Evolutionary conservation across 2,888 invertebrate genomes (phyloP), one percentile per base, ranked within the genome.

Genomic region (Parnassius glacialis): DNA sequence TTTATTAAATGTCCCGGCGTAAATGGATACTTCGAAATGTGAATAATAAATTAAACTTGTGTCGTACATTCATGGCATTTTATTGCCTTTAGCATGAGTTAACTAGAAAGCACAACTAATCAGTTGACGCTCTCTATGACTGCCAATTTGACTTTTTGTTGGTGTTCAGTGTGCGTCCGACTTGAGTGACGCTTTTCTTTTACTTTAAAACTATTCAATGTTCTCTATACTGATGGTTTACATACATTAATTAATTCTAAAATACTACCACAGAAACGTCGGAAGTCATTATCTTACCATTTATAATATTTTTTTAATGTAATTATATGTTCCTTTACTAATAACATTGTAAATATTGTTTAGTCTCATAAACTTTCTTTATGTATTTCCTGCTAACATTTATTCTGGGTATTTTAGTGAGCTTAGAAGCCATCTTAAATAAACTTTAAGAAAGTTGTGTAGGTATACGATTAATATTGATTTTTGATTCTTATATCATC

Each of bases 121-220:
- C 74, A 70, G 77, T 78, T 83, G 75, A 78, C 70, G 77, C 79
- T 80, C 78, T 80, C 68, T 79, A 73, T 78, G 73, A 75, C 67
- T 78, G 72, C 73, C 73, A 75, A 71, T 43, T 55, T 59, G 55
- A 54, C 70, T 80, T 84, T 89, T 85, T 89, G 87, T 87, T 88
- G 90, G 90, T 90, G 89, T 90, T 89, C 87, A 84, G 90, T 89
- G 90, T 90, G 87, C 87, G 81, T 82, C 81, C 71, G 70, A 71
- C 68, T 72, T 70, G 75, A 75, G 71, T 77, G 71, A 68, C 71
- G 73, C 80, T 82, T 78, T 57, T 52, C 74, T 68, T 70, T 57
- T 51, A 41, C 47, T 44, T 61, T 13, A 48, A 20, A 58, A 52
- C 56, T 56, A 12, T 52, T 61, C 47, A 47, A 47, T 57, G 10